These are phyloP conservation scores for Sarcophaga rosellei DNA, from an alignment of 2,888 invertebrate species.

Conservation along the genomic window DNA sequence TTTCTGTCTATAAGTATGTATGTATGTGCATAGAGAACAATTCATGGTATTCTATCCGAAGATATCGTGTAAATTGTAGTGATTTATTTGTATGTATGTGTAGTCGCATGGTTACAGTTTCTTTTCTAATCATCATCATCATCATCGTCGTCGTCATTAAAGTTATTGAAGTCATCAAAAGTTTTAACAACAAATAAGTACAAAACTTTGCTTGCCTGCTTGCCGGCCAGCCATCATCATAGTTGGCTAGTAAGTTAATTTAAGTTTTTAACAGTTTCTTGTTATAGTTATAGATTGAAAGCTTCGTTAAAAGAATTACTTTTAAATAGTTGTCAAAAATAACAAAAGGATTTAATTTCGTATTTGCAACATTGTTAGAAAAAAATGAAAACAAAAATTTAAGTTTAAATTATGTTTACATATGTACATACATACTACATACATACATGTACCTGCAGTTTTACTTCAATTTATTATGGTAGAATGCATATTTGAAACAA, in stretches of 20 bases:
- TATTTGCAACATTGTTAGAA: constrained; percentile 27
- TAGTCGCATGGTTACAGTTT: constrained; percentile 44
- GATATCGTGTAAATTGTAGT: constrained; percentile 58
- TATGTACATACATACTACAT: not conserved
- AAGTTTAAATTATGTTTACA: not conserved
- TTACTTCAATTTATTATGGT: too few species aligned
- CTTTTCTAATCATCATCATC: constrained; percentile 30
- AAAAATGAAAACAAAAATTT: not conserved
- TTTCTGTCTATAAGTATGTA: too few species aligned
- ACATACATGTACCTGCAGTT: too few species aligned
- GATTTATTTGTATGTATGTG: constrained; percentile 58
- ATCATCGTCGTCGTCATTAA: constrained; percentile 33
- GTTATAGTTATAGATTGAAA: constrained; percentile 35
- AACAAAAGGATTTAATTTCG: constrained; percentile 30
- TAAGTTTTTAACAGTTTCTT: constrained; percentile 24
- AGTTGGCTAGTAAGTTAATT: not conserved
- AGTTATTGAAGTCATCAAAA: constrained; percentile 53
- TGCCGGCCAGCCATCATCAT: constrained; percentile 8
- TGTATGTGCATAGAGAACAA: constrained; percentile 11
- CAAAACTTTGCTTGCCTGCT: not conserved
- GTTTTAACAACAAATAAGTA: not conserved
- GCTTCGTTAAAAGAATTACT: constrained; percentile 12
- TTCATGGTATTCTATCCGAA: constrained; percentile 40
- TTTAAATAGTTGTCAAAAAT: constrained; percentile 46
- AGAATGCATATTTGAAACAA: too few species aligned